phyloP scores from a whole-genome alignment of 2,113 vertebrate genomes.

The Pycnonotus jocosus region DNA sequence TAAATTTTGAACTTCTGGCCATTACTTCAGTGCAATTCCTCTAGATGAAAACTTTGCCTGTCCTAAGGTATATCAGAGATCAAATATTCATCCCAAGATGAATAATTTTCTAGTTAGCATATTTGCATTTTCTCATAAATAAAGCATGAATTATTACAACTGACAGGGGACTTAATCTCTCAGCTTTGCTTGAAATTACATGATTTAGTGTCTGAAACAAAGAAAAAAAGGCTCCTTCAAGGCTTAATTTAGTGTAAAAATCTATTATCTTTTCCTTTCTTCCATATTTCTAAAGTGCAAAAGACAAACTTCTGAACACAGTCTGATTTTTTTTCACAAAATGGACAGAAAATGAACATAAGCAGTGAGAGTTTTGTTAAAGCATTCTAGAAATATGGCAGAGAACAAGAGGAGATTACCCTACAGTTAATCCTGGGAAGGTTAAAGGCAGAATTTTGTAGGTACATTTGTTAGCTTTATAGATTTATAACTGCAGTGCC shows the following conservation, averaged over 20 bases:
- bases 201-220: background rate
- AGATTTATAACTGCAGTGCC: background rate
- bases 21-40: background rate
- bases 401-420: background rate
- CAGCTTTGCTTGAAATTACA: background rate
- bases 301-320: background rate
- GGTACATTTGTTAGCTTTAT: background rate
- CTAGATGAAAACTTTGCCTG: background rate
- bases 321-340: background rate
- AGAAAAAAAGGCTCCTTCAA: background rate
- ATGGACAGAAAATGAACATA: background rate
- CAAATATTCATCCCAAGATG: conserved; percentile 17
- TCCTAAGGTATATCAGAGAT: background rate
- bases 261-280: background rate
- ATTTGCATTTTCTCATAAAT: conserved; percentile 43
- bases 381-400: background rate
- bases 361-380: background rate
- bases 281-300: background rate
- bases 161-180: background rate
- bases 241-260: background rate
- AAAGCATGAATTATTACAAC: conserved; percentile 7
- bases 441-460: background rate
- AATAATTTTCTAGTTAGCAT: background rate
- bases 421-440: background rate
- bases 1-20: background rate